A percentile compares a stretch with the other conserved stretches of the same genome.
These are phyloP conservation scores for Lasioglossum leucozonium DNA, from an alignment of 2,888 invertebrate genomes.

Conservation along the genomic window DNA sequence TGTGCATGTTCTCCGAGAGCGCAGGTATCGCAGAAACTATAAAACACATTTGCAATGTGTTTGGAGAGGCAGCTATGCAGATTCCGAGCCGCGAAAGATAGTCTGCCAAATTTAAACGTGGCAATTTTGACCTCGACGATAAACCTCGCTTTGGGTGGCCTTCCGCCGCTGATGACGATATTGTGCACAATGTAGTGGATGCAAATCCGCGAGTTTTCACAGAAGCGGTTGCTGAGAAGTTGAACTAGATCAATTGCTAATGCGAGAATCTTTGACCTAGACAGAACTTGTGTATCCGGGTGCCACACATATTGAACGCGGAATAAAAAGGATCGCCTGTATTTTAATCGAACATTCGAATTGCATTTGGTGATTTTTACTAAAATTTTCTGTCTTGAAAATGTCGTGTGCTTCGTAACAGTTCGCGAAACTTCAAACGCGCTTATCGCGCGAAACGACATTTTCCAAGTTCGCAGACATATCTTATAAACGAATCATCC, in stretches of 20 bases:
- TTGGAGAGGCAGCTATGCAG: background rate
- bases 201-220: background rate
- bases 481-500: background rate
- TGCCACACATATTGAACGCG: background rate
- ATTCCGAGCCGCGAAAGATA: background rate
- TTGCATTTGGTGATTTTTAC: background rate
- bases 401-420: background rate
- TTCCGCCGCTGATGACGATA: constrained; percentile 9
- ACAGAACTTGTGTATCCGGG: background rate
- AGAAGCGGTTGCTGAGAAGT: background rate
- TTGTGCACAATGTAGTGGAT: constrained; percentile 5
- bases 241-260: background rate
- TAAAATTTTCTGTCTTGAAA: background rate
- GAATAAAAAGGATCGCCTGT: background rate
- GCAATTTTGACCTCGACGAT: constrained; percentile 16
- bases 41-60: background rate
- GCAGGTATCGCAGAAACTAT: background rate
- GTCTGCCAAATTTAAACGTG: constrained; percentile 14
- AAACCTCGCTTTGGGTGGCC: background rate
- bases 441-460: background rate
- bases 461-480: background rate
- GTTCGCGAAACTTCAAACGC: background rate
- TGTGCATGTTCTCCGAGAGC: background rate
- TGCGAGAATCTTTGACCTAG: background rate
- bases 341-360: background rate